Evolutionary conservation across 2,797 vertebrate species (phyloP), one percentile per base, ranked within the genome.

Genomic region (Aldrovandia affinis): DNA sequence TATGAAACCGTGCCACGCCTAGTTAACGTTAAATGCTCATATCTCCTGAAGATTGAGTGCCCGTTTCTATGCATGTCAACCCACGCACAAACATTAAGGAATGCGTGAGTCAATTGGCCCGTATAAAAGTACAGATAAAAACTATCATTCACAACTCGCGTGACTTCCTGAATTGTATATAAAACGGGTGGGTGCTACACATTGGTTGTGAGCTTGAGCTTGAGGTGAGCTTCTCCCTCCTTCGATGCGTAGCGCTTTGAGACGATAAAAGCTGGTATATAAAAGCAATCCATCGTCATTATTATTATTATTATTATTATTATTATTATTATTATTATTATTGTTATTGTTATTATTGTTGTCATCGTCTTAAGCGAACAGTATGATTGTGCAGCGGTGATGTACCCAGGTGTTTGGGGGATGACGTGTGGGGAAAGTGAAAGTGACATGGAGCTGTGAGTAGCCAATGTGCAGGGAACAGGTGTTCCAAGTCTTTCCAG

Each of bases 401-500:
- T 70, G 42, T 33, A 2, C 28, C 54, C 44, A 9, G 10, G 81
- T 57, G 30, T 54, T 68, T 6, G 36, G 25, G 22, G 9, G 36
- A 18, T 3, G 42, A 61, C 10, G 80, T 42, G 33, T 8, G 36
- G 42, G 55, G 0, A 79, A 83, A 83, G 83, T 79, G 57, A 83
- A 50, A 83, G 57, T 79, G 59, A 61, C 54, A 50, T 50, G 73
- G 39, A 39, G 7, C 9, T 39, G 36, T 33, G 55, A 59, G 36
- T 4, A 20, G 57, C 70, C 39, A 25, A 28, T 39, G 57, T 65
- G 77, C 3, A 33, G 30, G 28, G 44, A 68, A 84, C 87, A 90
- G 90, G 91, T 91, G 91, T 86, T 87, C 88, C 57, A 84, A 83
- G 86, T 89, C 88, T 85, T 92, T 92, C 91, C 86, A 88, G 89